These are phyloP conservation scores for Leptoclinus maculatus DNA, from an alignment of 2,797 vertebrate species.

Conservation along the genomic window DNA sequence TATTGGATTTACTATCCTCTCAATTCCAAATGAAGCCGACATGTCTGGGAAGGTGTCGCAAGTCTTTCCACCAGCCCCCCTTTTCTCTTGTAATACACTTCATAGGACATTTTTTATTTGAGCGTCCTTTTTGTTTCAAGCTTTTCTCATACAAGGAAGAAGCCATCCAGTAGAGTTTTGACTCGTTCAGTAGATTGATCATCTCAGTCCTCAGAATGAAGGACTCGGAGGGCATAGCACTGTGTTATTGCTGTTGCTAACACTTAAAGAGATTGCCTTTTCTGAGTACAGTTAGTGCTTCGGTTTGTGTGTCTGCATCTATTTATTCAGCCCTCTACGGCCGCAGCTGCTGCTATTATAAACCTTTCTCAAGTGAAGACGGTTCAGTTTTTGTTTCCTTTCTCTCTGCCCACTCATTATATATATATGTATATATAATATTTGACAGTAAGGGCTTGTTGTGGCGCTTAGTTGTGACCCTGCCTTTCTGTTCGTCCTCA, in stretches of 20 bases:
- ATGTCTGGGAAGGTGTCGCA: background rate
- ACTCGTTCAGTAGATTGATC: slow-evolving; percentile 5
- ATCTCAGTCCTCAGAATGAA: slow-evolving; percentile 2
- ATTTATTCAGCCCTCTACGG: slow-evolving; percentile 7
- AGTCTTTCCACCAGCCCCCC: background rate
- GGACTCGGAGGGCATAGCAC: background rate
- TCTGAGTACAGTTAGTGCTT: background rate
- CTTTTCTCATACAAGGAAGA: background rate
- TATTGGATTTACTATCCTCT: slow-evolving; percentile 6
- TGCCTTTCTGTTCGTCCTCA: slow-evolving; percentile 14
- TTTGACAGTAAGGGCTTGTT: background rate
- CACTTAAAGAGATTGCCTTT: slow-evolving; percentile 50
- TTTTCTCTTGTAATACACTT: background rate
- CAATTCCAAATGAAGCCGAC: background rate
- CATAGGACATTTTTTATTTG: background rate
- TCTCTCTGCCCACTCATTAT: slow-evolving; percentile 14
- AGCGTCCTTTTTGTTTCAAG: background rate
- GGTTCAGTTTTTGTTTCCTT: slow-evolving; percentile 24
- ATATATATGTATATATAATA: too few relatives aligned
- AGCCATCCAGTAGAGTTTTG: background rate
- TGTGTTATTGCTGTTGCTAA: slow-evolving; percentile 28
- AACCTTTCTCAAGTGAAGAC: slow-evolving; percentile 22
- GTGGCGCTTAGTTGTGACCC: background rate
- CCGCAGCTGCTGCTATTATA: slow-evolving; percentile 28
- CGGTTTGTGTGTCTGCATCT: slow-evolving; percentile 21